Evolutionary conservation across 2,888 invertebrate genomes (phyloP).

Genomic region (Eumerus sabulonum): DNA sequence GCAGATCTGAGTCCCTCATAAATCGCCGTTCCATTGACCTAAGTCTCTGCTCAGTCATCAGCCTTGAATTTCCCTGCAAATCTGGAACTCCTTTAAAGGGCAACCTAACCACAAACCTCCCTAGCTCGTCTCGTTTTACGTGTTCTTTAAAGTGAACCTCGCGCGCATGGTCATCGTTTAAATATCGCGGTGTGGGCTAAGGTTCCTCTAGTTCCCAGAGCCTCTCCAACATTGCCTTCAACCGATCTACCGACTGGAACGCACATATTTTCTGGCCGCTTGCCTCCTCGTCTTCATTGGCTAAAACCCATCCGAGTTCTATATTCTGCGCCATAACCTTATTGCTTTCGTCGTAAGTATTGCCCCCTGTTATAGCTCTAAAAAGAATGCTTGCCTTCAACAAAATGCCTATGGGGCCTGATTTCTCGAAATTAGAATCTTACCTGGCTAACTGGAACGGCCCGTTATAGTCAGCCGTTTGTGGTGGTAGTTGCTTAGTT

Average conservation of each 20-base stretch:
- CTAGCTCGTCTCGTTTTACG: too few relatives aligned
- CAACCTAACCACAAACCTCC: too few relatives aligned
- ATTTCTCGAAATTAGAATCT: too few relatives aligned
- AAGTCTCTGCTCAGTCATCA: too few relatives aligned
- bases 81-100: too few relatives aligned
- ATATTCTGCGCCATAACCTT: not conserved
- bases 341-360: not conserved
- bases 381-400: not conserved
- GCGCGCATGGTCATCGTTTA: slow-evolving; percentile 2
- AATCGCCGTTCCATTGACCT: too few relatives aligned
- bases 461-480: not conserved
- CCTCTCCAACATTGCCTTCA: not conserved
- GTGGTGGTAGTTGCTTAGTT: slow-evolving; percentile 6
- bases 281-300: slow-evolving; percentile 1
- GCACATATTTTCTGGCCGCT: not conserved
- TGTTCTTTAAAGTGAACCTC: too few relatives aligned
- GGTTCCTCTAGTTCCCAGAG: not conserved
- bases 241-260: too few relatives aligned
- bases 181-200: not conserved
- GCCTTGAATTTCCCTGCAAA: too few relatives aligned
- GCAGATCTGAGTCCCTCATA: not conserved
- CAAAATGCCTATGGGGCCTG: too few relatives aligned
- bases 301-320: slow-evolving; percentile 21
- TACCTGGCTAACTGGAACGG: too few relatives aligned
- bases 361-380: not conserved